Base-by-base conservation (phyloP, 2,888 invertebrate genomes). In the Meloe dianella region DNA sequence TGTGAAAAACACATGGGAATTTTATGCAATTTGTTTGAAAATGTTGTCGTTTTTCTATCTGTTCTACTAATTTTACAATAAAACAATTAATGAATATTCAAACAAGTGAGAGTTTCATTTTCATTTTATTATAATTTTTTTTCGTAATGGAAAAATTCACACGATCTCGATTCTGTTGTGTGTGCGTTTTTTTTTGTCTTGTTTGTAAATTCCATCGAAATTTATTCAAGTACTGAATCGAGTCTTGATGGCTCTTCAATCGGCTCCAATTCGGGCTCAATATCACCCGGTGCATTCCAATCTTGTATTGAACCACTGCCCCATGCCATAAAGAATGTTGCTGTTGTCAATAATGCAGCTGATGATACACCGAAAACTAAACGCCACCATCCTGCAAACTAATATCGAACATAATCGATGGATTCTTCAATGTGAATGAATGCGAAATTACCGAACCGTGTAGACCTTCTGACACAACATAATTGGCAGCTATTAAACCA, bases 331-430 rank as follows among this genome's bases (percentile, higher is more conserved):
- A 88, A 89, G 58, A 88, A 85, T 1, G 85, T 83, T 1, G 86
- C 86, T 3, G 87, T 87, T n/a, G 85, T 82, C 7, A 87, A 74
- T n/a, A 88, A 75, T 12, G 88, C 86, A 1, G 85, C 85, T 1
- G 87, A 87, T 1, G 88, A 87, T 5, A 87, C 86, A 0, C 88
- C 88, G 72, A 89, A 89, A 2, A 88, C 87, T 20, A 88, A 74
- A 22, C 87, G 81, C 89, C 89, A 89, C 74, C 87, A 87, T 10
- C 86, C 87, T 60, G 87, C 86, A 75, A 87, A 86, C 87, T 87
- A 32, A 22, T n/a, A n/a, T 20, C 8, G 12, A 2, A 7, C 17
- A 27, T 3, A 27, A 3, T 58, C n/a, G n/a, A n/a, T 29, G 29
- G 27, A 58, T 30, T 22, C 8, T 6, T 8, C 32, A 9, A 29